These are phyloP conservation scores for Bombus vancouverensis DNA, from an alignment of 1,140 invertebrate species.

Conservation along the genomic window DNA sequence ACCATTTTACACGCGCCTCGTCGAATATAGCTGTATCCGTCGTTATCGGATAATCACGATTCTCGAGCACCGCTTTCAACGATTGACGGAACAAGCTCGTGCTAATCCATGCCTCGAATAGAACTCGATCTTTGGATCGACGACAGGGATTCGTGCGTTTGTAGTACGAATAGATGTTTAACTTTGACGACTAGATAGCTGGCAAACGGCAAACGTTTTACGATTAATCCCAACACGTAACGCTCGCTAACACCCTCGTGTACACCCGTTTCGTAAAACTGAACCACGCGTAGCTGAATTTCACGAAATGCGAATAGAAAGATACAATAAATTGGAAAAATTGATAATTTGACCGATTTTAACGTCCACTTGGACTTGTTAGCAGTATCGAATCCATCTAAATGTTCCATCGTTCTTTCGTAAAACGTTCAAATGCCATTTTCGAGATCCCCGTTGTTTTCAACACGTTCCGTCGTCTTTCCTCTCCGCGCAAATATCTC, in stretches of 20 bases:
- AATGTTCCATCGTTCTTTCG: background rate
- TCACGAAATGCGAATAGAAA: slow-evolving; percentile 27
- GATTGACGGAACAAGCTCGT: background rate
- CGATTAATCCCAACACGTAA: background rate
- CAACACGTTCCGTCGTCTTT: background rate
- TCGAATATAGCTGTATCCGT: background rate
- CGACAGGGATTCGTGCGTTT: background rate
- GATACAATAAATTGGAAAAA: slow-evolving; percentile 21
- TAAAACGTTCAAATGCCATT: background rate
- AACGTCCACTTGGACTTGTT: slow-evolving; percentile 14
- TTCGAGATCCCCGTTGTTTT: background rate
- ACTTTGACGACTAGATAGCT: background rate
- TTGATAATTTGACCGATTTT: background rate
- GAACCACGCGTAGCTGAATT: background rate
- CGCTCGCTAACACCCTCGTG: background rate
- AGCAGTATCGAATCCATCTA: background rate
- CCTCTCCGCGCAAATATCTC: background rate
- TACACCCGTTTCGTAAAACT: background rate
- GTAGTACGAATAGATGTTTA: background rate
- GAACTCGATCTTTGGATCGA: background rate
- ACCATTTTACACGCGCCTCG: background rate
- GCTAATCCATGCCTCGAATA: too few species aligned
- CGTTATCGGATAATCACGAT: background rate
- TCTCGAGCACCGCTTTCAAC: background rate
- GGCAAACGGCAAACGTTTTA: background rate